These are phyloP conservation scores for Pasiphila rectangulata DNA, from an alignment of 2,888 invertebrate species.

Conservation along the genomic window DNA sequence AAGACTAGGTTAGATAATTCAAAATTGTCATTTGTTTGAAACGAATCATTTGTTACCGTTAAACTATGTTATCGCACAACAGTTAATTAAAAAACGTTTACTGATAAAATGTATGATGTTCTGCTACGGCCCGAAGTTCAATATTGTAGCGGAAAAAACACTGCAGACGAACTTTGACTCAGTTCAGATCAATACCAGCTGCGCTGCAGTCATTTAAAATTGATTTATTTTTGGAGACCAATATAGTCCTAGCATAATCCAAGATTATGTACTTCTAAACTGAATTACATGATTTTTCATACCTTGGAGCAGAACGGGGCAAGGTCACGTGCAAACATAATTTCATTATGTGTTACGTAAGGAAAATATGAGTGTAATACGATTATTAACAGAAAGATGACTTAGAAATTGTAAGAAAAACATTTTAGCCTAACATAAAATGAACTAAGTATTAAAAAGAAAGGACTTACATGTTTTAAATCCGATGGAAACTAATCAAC, in stretches of 20 bases:
- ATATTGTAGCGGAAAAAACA: too few relatives aligned
- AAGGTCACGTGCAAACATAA: conserved; percentile 78
- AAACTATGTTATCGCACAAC: too few relatives aligned
- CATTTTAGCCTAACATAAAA: background rate
- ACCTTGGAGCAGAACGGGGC: conserved; percentile 47
- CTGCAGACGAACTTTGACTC: too few relatives aligned
- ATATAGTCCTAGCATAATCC: too few relatives aligned
- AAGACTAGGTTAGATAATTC: conserved; percentile 45
- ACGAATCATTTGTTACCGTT: conserved; percentile 15
- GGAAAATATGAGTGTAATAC: conserved; percentile 40
- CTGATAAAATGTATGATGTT: too few relatives aligned
- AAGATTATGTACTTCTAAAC: too few relatives aligned
- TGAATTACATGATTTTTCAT: too few relatives aligned
- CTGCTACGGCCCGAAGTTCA: too few relatives aligned
- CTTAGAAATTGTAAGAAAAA: background rate
- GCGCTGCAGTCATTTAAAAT: too few relatives aligned
- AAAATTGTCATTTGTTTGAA: conserved; percentile 28
- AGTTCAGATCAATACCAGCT: too few relatives aligned
- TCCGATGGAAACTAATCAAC: conserved; percentile 63
- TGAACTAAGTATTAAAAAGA: conserved; percentile 5
- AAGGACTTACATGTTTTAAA: conserved; percentile 72
- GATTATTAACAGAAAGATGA: background rate
- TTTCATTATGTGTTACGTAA: conserved; percentile 74
- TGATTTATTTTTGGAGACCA: too few relatives aligned
- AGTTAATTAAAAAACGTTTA: too few relatives aligned